phyloP scores from a whole-genome alignment of 1,140 invertebrate genomes.

The Eciton burchellii region DNA sequence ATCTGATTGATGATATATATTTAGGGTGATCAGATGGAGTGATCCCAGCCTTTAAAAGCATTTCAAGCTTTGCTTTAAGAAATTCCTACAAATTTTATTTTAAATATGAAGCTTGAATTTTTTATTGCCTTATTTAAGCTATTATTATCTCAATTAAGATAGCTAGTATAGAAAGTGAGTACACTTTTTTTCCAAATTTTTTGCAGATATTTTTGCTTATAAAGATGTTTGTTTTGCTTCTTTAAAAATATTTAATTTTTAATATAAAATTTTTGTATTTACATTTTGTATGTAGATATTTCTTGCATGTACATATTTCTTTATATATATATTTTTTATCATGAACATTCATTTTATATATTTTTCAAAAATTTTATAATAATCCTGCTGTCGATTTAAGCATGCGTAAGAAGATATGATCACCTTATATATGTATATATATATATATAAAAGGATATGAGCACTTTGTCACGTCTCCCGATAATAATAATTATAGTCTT shows the following conservation, averaged over 20 bases:
- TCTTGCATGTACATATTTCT: neutral
- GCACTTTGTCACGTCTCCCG: constrained; percentile 13
- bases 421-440: constrained; percentile 19
- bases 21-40: constrained; percentile 17
- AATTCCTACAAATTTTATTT: too few species aligned
- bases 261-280: neutral
- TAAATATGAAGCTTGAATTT: too few species aligned
- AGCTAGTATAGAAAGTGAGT: too few species aligned
- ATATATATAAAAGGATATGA: neutral
- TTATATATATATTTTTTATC: neutral
- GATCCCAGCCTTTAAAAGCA: neutral
- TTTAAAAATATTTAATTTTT: too few species aligned
- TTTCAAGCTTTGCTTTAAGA: neutral
- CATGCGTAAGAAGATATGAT: neutral
- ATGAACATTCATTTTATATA: neutral
- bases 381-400: neutral
- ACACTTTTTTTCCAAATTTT: too few species aligned
- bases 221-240: too few species aligned
- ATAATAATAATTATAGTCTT: too few species aligned
- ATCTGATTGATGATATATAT: constrained; percentile 36
- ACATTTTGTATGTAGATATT: too few species aligned
- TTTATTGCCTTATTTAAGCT: too few species aligned
- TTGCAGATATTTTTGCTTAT: too few species aligned
- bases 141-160: too few species aligned
- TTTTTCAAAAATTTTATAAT: neutral